Base-by-base conservation (phyloP, 2,113 vertebrate species). In the Sinosuthora webbiana region DNA sequence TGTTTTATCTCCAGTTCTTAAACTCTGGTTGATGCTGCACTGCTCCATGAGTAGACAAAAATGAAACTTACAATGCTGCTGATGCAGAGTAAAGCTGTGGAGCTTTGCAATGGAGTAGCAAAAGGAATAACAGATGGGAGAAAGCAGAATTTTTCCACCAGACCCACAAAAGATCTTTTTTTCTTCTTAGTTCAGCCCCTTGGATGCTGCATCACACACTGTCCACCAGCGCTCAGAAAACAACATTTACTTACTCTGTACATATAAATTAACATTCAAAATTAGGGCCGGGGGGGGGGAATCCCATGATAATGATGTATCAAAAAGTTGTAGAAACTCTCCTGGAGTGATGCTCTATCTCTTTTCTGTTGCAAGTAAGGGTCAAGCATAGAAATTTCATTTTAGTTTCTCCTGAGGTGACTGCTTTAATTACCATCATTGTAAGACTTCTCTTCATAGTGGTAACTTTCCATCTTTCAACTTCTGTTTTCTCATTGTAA, bases 31-130 rank as follows among this genome's bases (percentile, higher is more conserved):
- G 33, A 30, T 0, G 1, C 65, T 12, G 2, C 1, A 2, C 24
- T 70, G 47, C 33, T 75, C 59, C 18, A 0, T 13, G 44, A 27
- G 15, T 33, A 52, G 55, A 41, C 28, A 39, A 71, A 93, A 91
- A 35, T 15, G 17, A 77, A 82, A 65, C 11, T 80, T 53, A 5
- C 0, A 41, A 9, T 0, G 0, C 35, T 70, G 63, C 21, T 50
- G 55, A 13, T 50, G 37, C 35, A 59, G 39, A 52, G 23, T 21
- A 45, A 70, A 33, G 20, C 87, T 76, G 4, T 12, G 41, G 60
- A 71, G 24, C n/a, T 94, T 71, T 94, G 87, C 87, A 79, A 30
- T 31, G 77, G 11, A 6, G 35, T 56, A 56, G 30, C 33, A 35
- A 22, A 77, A 77, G 47, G 41, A 76, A 4, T 44, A 37, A 68